Conservation (phyloP, 2,113 vertebrate species). For the Gymnogyps californianus region DNA sequence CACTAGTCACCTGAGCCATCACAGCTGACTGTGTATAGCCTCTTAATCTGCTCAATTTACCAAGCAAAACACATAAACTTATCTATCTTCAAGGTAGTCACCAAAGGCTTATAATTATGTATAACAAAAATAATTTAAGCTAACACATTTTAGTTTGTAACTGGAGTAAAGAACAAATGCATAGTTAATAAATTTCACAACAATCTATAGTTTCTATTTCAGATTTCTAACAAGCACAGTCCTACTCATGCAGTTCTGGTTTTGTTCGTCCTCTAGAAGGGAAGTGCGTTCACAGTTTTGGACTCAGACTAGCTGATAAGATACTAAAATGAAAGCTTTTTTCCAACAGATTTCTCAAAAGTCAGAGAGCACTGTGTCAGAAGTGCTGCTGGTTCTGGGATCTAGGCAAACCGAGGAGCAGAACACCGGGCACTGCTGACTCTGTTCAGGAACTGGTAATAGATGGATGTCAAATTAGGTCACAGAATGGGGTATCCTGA, state of each 20-base stretch:
- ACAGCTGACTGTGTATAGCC: background rate
- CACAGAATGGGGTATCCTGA: background rate
- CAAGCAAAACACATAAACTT: background rate
- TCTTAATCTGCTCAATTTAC: background rate
- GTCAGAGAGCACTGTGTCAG: background rate
- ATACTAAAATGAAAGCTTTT: background rate
- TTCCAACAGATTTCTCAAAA: background rate
- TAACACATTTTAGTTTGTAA: background rate
- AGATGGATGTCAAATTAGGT: background rate
- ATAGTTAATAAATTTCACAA: background rate
- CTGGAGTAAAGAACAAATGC: background rate
- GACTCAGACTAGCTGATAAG: background rate
- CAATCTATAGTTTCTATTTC: background rate
- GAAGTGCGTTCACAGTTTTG: fast-evolving
- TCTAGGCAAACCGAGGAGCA: fast-evolving
- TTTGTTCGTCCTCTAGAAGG: background rate
- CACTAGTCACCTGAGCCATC: background rate
- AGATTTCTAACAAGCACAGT: background rate
- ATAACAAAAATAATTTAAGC: background rate
- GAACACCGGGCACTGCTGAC: background rate
- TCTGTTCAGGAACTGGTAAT: background rate
- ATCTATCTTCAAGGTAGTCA: background rate
- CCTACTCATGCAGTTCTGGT: background rate
- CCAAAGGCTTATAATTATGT: background rate
- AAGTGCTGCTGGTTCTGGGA: background rate